Base-by-base conservation (phyloP, 1,140 invertebrate species). In the Rhizoglyphus robini region DNA sequence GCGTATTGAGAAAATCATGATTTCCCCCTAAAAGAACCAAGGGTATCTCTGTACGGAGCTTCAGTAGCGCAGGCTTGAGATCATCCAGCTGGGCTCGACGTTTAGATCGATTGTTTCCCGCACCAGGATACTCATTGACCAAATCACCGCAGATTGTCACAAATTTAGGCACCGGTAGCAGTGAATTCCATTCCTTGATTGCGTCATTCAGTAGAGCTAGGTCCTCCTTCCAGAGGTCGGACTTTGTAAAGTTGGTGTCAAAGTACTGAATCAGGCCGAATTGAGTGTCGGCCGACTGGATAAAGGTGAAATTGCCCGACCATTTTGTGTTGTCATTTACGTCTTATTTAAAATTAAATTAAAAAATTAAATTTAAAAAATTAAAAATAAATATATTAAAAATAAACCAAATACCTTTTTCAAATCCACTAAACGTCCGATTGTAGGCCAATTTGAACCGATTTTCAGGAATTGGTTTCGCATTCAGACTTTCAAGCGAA, bases 131-230 rank as follows among this genome's bases (percentile, higher is more conserved):
- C 29, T 78, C 79, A 73, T 82, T 74, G 54, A 79, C 69, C 48
- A 83, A 70, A 71, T 82, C 81, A 1, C 81, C 81, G 72, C 81
- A 82, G 13, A 82, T 74, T 18, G 82, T 74, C 65, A 82, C 76
- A 71, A 82, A 82, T 60, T 73, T 74, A 25, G 81, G 81, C 63
- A 73, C 76, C 2, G 65, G 38, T 25, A 23, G 20, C 49, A 69
- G 58, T 30, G 68, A 30, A 71, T 83, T 82, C 5, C 79, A 72
- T 62, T 73, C 74, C 3, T 73, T 41, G 29, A 82, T 76, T 29
- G 74, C 72, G 66, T 71, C 66, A 38, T 70, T 66, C 1, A 75
- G 70, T n/a, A 79, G 69, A 11, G 68, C 66, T 11, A 80, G 77
- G 71, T 82, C 81, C 70, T 78, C 71, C 23, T 76, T 73, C 81